Conservation (phyloP, 1,140 invertebrate genomes). For the Eufriesea mexicana region DNA sequence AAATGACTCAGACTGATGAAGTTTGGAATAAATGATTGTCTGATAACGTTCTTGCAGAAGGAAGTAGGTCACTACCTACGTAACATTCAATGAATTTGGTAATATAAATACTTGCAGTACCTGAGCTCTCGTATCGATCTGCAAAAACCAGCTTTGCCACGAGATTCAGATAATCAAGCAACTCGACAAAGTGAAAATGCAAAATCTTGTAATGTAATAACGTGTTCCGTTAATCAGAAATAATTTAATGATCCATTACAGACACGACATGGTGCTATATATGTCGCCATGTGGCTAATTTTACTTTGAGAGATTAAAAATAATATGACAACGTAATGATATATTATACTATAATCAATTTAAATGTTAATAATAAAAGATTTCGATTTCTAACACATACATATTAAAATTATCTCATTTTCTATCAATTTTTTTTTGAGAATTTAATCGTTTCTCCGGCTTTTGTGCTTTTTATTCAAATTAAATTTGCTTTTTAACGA, state of each 20-base stretch:
- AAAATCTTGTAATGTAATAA: background rate
- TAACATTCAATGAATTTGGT: constrained; percentile 50
- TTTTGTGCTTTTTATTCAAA: too few relatives aligned
- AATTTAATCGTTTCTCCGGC: too few relatives aligned
- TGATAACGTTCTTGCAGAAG: constrained; percentile 44
- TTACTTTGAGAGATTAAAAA: background rate
- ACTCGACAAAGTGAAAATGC: background rate
- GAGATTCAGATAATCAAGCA: background rate
- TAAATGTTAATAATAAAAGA: too few relatives aligned
- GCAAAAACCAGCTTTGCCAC: background rate
- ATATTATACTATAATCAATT: background rate
- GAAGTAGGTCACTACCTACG: constrained; percentile 48
- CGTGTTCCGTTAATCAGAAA: background rate
- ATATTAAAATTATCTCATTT: too few relatives aligned
- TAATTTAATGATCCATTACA: background rate
- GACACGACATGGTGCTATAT: background rate
- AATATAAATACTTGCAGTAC: constrained; percentile 50
- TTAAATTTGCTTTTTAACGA: too few relatives aligned
- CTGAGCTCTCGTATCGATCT: constrained; percentile 47
- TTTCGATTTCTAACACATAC: too few relatives aligned
- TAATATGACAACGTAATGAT: background rate
- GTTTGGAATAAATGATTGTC: constrained; percentile 20
- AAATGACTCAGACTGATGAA: background rate
- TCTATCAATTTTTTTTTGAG: too few relatives aligned
- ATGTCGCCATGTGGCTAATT: background rate